These are phyloP conservation scores for Aphelinus atriplicis DNA, from an alignment of 1,140 invertebrate genomes.

Conservation along the genomic window DNA sequence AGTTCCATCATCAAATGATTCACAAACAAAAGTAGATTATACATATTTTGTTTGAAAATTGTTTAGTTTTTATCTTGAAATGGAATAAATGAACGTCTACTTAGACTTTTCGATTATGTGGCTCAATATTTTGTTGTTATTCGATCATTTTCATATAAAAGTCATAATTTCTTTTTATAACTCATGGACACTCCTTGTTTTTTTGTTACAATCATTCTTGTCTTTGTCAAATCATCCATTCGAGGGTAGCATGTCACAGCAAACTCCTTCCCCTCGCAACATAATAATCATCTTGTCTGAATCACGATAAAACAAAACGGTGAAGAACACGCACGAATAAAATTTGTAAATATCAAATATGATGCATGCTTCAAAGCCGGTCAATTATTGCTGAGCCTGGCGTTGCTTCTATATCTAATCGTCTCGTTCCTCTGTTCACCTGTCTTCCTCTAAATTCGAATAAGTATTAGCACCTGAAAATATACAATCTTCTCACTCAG, in stretches of 20 bases:
- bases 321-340: not conserved
- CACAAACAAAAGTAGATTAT: no score
- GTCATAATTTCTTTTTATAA: conserved; percentile 10
- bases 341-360: conserved; percentile 6
- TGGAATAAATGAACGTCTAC: no score
- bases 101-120: no score
- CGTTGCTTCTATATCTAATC: conserved; percentile 2
- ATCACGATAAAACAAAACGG: no score
- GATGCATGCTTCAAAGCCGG: conserved; percentile 21
- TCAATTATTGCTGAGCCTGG: not conserved
- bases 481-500: not conserved
- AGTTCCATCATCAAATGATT: no score
- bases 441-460: not conserved
- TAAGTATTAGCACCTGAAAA: not conserved
- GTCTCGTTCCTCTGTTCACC: not conserved
- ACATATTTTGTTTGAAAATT: no score
- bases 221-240: not conserved
- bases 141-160: conserved; percentile 27
- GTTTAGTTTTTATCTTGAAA: no score
- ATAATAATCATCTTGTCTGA: not conserved
- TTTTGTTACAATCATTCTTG: no score
- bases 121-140: conserved; percentile 4
- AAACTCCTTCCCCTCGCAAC: conserved; percentile 56
- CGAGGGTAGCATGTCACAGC: conserved; percentile 56
- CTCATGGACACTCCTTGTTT: no score